phyloP scores from a whole-genome alignment of 1,140 invertebrate genomes.

The Drosophila pachea region DNA sequence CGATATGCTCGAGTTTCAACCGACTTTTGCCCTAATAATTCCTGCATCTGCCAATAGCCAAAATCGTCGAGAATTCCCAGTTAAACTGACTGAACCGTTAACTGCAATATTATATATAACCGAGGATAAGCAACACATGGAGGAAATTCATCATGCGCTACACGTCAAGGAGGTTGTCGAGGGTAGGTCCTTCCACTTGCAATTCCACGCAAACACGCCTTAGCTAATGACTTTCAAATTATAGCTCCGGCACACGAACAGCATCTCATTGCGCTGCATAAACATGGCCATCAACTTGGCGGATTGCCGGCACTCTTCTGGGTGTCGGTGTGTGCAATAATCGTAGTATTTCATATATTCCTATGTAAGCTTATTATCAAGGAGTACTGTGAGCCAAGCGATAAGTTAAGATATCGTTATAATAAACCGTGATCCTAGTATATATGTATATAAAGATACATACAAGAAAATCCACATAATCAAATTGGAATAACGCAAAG shows the following conservation, averaged over 20 bases:
- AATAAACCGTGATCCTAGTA: slow-evolving; percentile 82
- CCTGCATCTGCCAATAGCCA: slow-evolving; percentile 38
- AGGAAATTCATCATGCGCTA: slow-evolving; percentile 93
- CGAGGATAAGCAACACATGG: slow-evolving; percentile 92
- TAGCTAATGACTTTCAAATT: no score
- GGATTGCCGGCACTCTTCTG: slow-evolving; percentile 95
- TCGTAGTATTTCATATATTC: slow-evolving; percentile 96
- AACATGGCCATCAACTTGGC: slow-evolving; percentile 93
- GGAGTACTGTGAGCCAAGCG: slow-evolving; percentile 88
- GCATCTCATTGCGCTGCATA: slow-evolving; percentile 94
- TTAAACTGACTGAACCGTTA: slow-evolving; percentile 94
- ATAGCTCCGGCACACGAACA: slow-evolving; percentile 95
- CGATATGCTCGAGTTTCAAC: slow-evolving; percentile 49
- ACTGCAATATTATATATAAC: slow-evolving; percentile 96
- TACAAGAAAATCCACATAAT: slow-evolving; percentile 13
- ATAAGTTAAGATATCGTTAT: slow-evolving; percentile 83
- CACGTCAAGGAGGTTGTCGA: slow-evolving; percentile 93
- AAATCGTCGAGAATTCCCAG: slow-evolving; percentile 87
- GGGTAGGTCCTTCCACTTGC: slow-evolving; percentile 80
- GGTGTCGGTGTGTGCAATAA: slow-evolving; percentile 93
- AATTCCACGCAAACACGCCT: no score
- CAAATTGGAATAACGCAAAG: slow-evolving; percentile 22
- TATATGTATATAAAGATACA: slow-evolving; percentile 45
- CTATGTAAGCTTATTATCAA: slow-evolving; percentile 95
- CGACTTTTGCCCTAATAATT: no score